phyloP scores from a whole-genome alignment of 2,797 vertebrate species.

The Hemitrygon akajei region DNA sequence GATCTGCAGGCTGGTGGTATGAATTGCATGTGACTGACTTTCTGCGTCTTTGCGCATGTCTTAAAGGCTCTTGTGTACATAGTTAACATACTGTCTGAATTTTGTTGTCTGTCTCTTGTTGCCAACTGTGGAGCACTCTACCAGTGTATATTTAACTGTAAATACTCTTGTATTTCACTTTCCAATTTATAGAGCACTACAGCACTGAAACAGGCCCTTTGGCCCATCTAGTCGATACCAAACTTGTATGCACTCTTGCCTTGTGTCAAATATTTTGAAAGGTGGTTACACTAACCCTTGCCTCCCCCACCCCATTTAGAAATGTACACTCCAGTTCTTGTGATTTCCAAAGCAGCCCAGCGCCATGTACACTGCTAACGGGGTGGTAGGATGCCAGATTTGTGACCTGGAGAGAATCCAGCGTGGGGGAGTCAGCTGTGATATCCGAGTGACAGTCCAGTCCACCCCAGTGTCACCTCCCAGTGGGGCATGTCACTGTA shows the following conservation, averaged over 20 bases:
- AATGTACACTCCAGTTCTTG: not conserved
- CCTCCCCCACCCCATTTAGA: not conserved
- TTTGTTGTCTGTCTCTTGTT: not conserved
- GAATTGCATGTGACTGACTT: not conserved
- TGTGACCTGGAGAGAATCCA: too few relatives aligned
- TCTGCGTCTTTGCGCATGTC: not conserved
- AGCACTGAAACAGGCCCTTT: too few relatives aligned
- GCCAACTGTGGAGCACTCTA: not conserved
- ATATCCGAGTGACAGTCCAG: not conserved
- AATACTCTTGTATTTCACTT: not conserved
- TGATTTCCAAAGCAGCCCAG: too few relatives aligned
- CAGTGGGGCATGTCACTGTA: too few relatives aligned
- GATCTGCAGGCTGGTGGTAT: too few relatives aligned
- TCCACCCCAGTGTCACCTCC: too few relatives aligned
- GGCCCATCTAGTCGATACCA: too few relatives aligned
- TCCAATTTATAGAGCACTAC: not conserved
- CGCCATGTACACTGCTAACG: too few relatives aligned
- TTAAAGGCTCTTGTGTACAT: not conserved
- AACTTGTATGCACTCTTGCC: not conserved
- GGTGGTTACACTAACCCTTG: not conserved
- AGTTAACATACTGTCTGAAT: not conserved
- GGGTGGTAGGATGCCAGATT: too few relatives aligned
- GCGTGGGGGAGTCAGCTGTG: too few relatives aligned
- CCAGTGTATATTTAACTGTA: not conserved
- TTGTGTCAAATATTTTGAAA: not conserved